Conservation (phyloP, 2,113 vertebrate genomes). For the Falco punctatus region DNA sequence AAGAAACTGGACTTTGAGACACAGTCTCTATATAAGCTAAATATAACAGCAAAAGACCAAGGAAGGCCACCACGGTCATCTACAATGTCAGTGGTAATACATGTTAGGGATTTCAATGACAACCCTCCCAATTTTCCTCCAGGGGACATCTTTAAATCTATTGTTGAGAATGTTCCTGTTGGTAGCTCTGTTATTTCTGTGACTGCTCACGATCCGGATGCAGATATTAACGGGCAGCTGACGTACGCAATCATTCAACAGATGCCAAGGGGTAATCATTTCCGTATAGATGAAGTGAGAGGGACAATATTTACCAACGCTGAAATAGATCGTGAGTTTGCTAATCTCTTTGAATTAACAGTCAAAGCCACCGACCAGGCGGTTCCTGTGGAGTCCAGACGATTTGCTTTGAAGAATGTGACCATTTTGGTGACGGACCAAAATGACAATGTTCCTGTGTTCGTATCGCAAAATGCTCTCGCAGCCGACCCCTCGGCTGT, state of each 20-base stretch:
- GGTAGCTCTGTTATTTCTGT: constrained; percentile 89
- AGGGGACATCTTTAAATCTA: constrained; percentile 94
- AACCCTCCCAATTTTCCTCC: constrained; percentile 92
- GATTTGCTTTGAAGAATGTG: constrained; percentile 92
- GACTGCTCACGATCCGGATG: constrained; percentile 91
- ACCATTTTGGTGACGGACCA: constrained; percentile 93
- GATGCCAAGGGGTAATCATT: constrained; percentile 90
- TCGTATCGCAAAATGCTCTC: constrained; percentile 91
- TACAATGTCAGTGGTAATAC: constrained; percentile 91
- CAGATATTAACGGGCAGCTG: constrained; percentile 92
- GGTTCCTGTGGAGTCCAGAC: constrained; percentile 88
- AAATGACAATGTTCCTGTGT: constrained; percentile 93
- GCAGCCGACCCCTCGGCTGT: constrained; percentile 89
- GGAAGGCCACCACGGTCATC: constrained; percentile 89
- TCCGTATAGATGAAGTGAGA: constrained; percentile 83
- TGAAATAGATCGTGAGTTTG: constrained; percentile 94
- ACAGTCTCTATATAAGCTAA: constrained; percentile 91
- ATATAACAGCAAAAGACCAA: constrained; percentile 92
- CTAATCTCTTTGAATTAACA: constrained; percentile 93
- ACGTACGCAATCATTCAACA: constrained; percentile 91
- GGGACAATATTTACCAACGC: constrained; percentile 87
- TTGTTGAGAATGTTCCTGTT: constrained; percentile 91
- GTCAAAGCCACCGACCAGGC: constrained; percentile 94
- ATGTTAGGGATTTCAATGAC: constrained; percentile 95
- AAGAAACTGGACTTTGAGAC: constrained; percentile 96